Evolutionary conservation across 23 tunicate species (phyloP).

Genomic region (Botrylloides violaceus): DNA sequence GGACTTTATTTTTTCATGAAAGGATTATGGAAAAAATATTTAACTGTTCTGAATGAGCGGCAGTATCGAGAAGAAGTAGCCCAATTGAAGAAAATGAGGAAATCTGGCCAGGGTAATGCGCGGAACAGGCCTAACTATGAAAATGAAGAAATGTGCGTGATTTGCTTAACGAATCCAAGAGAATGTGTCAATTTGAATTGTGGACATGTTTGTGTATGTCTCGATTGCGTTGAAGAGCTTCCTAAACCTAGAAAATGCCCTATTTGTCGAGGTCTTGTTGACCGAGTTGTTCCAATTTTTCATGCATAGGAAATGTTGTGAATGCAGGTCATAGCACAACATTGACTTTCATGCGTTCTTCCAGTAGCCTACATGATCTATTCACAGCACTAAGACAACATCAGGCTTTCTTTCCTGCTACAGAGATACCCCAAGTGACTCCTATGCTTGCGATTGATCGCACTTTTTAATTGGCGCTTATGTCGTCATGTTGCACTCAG

Average conservation of each 20-base stretch:
- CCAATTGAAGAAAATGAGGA: slow-evolving; percentile 37
- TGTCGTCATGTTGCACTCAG: too few relatives aligned
- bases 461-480: too few relatives aligned
- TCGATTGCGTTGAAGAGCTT: slow-evolving; percentile 63
- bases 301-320: slow-evolving; percentile 39
- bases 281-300: slow-evolving; percentile 51
- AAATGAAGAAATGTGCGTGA: slow-evolving; percentile 29
- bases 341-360: too few relatives aligned
- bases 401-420: too few relatives aligned
- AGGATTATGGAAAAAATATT: slow-evolving; percentile 23
- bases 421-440: too few relatives aligned
- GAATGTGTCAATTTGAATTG: slow-evolving; percentile 78
- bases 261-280: slow-evolving; percentile 48
- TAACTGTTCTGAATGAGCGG: slow-evolving; percentile 14
- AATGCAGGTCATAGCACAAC: too few relatives aligned
- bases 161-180: slow-evolving; percentile 68
- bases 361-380: too few relatives aligned
- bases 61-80: slow-evolving; percentile 28
- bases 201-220: slow-evolving; percentile 86
- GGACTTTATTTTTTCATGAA: slow-evolving; percentile 37
- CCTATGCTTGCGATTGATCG: too few relatives aligned
- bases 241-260: slow-evolving; percentile 79
- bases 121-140: neutral
- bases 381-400: too few relatives aligned
- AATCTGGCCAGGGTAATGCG: slow-evolving; percentile 13